Conservation (phyloP, 2,797 vertebrate genomes). For the Orestias chungarensis region DNA sequence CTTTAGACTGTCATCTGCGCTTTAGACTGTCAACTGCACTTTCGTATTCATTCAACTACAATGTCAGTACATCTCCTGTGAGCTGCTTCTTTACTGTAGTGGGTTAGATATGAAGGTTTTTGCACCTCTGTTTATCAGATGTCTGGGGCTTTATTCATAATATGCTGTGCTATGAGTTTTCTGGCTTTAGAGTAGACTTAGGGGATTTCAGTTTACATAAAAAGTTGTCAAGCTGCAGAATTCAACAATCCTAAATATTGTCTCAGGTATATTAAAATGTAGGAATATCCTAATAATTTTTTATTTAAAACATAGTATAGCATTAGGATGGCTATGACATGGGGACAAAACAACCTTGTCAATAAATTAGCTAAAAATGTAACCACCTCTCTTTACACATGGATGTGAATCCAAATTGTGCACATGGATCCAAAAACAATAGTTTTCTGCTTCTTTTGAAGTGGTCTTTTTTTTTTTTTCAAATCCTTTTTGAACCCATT, state of each 20-base stretch:
- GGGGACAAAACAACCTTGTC: background rate
- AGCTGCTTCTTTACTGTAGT: slow-evolving; percentile 5
- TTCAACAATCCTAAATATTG: background rate
- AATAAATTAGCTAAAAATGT: slow-evolving; percentile 3
- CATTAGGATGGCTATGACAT: background rate
- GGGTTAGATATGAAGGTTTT: slow-evolving; percentile 11
- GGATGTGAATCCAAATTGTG: slow-evolving; percentile 1
- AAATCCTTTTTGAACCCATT: background rate
- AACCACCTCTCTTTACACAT: background rate
- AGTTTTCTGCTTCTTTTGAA: slow-evolving; percentile 4
- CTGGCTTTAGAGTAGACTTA: slow-evolving; percentile 6
- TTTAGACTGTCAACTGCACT: background rate
- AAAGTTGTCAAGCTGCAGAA: background rate
- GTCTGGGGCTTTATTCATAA: slow-evolving; percentile 14
- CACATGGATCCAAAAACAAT: slow-evolving; percentile 9
- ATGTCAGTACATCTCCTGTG: slow-evolving; percentile 3
- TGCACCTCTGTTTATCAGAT: slow-evolving; percentile 13
- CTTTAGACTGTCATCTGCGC: background rate
- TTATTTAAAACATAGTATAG: background rate
- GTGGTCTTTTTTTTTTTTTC: slow-evolving; percentile 18
- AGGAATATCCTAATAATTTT: background rate
- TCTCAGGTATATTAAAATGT: background rate
- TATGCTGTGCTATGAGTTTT: slow-evolving; percentile 4
- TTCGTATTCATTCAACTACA: slow-evolving; percentile 8
- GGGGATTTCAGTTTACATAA: slow-evolving; percentile 2